Percentiles rank a stretch among this genome's conserved stretches.
Conservation (phyloP, 2,113 vertebrate genomes). For the Bubalus kerabau region DNA sequence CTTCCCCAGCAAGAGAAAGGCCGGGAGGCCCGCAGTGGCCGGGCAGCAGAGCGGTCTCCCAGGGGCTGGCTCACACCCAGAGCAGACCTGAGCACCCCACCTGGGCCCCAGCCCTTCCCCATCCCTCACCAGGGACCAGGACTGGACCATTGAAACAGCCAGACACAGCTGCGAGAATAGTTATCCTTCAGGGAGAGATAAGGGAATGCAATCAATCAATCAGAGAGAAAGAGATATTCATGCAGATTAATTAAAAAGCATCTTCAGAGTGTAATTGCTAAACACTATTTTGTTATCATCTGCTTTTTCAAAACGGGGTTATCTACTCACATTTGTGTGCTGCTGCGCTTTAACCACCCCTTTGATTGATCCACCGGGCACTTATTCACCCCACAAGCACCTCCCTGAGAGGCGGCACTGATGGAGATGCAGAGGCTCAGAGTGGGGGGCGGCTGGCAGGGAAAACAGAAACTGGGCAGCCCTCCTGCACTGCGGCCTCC, state of each 20-base stretch:
- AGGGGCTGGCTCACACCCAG: neutral
- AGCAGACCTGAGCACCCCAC: rapidly evolving
- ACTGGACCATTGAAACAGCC: neutral
- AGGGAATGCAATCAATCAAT: neutral
- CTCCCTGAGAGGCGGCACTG: rapidly evolving
- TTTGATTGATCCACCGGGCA: neutral
- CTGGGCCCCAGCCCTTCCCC: neutral
- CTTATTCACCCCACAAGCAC: no score
- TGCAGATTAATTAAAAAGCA: neutral
- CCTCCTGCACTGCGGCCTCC: rapidly evolving
- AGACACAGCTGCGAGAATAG: neutral
- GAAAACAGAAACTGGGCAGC: rapidly evolving
- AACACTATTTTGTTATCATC: neutral
- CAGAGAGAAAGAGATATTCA: neutral
- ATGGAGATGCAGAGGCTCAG: neutral
- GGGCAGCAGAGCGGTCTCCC: neutral
- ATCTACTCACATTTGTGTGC: neutral
- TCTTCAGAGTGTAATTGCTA: neutral
- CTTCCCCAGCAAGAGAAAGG: neutral
- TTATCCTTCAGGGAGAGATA: neutral
- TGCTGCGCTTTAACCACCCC: neutral
- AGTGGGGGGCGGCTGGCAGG: neutral
- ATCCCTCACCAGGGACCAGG: no score
- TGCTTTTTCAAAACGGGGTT: neutral
- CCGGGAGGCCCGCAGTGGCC: neutral